Evolutionary conservation across 1,140 invertebrate genomes (phyloP).

Genomic region (Tetramorium alpestre): DNA sequence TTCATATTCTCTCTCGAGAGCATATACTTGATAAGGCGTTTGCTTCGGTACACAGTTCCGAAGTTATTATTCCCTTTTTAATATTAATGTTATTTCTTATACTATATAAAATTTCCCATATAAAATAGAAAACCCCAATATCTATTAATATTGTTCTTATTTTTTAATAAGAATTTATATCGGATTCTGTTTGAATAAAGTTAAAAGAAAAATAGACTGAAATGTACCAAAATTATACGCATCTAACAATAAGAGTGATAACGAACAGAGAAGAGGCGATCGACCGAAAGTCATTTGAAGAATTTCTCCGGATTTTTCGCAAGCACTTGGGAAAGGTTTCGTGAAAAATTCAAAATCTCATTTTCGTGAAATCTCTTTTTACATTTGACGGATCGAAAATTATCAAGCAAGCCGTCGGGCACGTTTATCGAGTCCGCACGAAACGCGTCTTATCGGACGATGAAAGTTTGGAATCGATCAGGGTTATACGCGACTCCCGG

Average conservation of each 20-base stretch:
- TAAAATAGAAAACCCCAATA: neutral
- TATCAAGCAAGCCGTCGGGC: neutral
- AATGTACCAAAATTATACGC: neutral
- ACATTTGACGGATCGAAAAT: neutral
- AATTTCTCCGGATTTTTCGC: neutral
- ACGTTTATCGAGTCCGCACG: no score
- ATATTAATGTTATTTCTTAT: neutral
- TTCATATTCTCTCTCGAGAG: neutral
- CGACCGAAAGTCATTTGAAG: neutral
- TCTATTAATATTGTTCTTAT: neutral
- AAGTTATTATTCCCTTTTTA: neutral
- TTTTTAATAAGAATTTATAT: neutral
- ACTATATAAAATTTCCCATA: neutral
- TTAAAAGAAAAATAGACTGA: neutral
- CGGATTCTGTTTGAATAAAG: neutral
- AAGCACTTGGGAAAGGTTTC: neutral
- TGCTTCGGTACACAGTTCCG: neutral
- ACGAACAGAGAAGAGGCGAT: neutral
- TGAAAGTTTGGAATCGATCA: constrained; percentile 18
- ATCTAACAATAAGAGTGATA: neutral
- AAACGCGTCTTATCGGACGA: constrained; percentile 14
- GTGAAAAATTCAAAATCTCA: neutral
- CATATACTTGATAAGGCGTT: neutral
- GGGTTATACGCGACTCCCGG: neutral
- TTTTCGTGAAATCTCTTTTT: neutral